A percentile compares a stretch with the other conserved stretches of the same genome.
phyloP scores from a whole-genome alignment of 2,113 vertebrate species.

The Labeo catla region DNA sequence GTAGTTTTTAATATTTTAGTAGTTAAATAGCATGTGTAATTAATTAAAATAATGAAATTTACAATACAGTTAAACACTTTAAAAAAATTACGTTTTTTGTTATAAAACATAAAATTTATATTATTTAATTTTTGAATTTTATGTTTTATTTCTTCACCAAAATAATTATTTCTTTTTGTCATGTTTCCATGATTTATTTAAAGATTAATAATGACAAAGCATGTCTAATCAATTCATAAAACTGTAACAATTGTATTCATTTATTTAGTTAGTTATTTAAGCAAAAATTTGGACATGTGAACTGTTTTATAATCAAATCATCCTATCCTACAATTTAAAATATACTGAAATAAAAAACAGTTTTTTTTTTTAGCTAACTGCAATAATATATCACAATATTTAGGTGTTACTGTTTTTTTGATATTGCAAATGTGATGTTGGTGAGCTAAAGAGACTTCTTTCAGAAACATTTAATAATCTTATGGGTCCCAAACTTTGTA shows the following conservation, averaged over 20 bases:
- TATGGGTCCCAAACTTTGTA: neutral
- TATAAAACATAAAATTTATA: too few species aligned
- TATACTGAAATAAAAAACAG: too few species aligned
- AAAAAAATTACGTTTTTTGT: too few species aligned
- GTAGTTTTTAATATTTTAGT: too few species aligned
- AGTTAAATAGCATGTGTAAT: neutral
- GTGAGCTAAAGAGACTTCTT: neutral
- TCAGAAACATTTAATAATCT: neutral
- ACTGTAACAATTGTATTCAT: neutral
- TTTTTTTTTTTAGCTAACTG: too few species aligned
- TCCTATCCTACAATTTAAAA: neutral
- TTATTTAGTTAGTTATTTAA: too few species aligned
- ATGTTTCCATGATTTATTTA: neutral
- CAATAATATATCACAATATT: neutral
- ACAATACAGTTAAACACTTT: too few species aligned
- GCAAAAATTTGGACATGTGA: too few species aligned
- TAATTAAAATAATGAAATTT: neutral
- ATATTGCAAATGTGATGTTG: neutral
- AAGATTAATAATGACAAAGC: neutral
- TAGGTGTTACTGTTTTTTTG: neutral
- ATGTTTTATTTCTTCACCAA: neutral
- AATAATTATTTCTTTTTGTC: too few species aligned
- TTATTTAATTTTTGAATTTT: too few species aligned
- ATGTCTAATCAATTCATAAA: neutral
- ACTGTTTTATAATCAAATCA: too few species aligned